Base-by-base conservation (phyloP, 2,888 invertebrate species). In the Dicranocentrus wangi region DNA sequence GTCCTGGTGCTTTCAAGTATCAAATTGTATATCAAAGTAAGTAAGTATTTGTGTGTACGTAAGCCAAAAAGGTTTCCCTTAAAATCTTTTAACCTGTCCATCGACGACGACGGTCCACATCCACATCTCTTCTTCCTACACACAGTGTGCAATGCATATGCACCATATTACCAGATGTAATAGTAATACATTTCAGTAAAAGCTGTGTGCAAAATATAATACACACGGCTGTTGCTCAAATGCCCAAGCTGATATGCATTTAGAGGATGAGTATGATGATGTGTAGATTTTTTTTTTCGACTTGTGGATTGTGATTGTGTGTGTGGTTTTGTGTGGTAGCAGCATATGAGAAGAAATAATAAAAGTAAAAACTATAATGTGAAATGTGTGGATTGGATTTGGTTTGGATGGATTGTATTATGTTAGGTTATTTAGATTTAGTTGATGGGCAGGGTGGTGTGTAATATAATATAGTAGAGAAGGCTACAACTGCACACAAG, bases 251-350 rank as follows among this genome's bases (percentile, higher is more conserved):
- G n/a, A n/a, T 5, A 17, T 47, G 47, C 47, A 47, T 17, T n/a
- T 47, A 47, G 47, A 39, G 15, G n/a, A 25, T 58, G 58, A 25
- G 10, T 13, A 32, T 65, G 65, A 65, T 65, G 65, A 65, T 65
- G 65, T 65, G 65, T 65, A 65, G 42, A 43, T 65, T 65, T 65
- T 65, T 65, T 65, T 28, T 42, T 39, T 19, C 65, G 65, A 65
- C 65, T 65, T 65, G 65, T 65, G 55, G 55, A 55, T 55, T 55
- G 47, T 55, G 23, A 19, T 55, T 55, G 55, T 55, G 55, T 55
- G n/a, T 55, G 55, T 55, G 55, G 23, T 55, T 13, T 13, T n/a
- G 51, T 51, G 17, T 51, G 7, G 3, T 13, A 51, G 39, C 13
- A 39, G 39, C 39, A n/a, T n/a, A n/a, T n/a, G n/a, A n/a, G n/a